Evolutionary conservation across 1,140 invertebrate species (phyloP).

Genomic region (Drosophila sucinea): DNA sequence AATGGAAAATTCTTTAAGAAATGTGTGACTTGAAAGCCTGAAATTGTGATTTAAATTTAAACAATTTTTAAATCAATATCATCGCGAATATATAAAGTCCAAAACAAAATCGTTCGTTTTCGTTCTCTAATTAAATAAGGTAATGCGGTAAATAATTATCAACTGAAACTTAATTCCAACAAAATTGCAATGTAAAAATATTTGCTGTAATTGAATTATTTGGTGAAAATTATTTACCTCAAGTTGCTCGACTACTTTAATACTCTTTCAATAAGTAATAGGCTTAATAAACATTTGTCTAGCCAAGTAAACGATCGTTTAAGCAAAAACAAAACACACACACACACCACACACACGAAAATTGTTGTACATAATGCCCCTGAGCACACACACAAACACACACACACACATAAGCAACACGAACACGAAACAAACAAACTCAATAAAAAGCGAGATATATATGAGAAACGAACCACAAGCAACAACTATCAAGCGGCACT

Average conservation of each 20-base stretch:
- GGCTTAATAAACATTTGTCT: conserved; percentile 65
- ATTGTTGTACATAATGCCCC: conserved; percentile 71
- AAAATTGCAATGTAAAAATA: conserved; percentile 15
- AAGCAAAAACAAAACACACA: conserved; percentile 54
- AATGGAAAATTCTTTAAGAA: conserved; percentile 1
- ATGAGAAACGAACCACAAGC: conserved; percentile 24
- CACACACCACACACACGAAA: conserved; percentile 43
- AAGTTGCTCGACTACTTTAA: conserved; percentile 16
- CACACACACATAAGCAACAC: conserved; percentile 33
- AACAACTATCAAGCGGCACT: conserved; percentile 25
- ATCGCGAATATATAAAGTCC: conserved; percentile 4
- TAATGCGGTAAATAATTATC: conserved; percentile 18
- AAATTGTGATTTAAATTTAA: conserved; percentile 43
- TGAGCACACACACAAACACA: conserved; percentile 42
- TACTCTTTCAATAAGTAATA: conserved; percentile 44
- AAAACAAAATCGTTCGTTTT: neutral
- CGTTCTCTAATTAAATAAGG: neutral
- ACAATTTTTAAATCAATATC: conserved; percentile 11
- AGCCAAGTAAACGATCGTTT: conserved; percentile 72
- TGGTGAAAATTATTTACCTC: conserved; percentile 35
- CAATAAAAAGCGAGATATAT: conserved; percentile 25
- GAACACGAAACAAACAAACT: conserved; percentile 14
- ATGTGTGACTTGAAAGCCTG: conserved; percentile 13
- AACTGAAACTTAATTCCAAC: neutral
- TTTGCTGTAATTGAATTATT: neutral